Evolutionary conservation across 2,888 invertebrate species (phyloP), one percentile per base, ranked within the genome.

Genomic region (Drosophila multiciliata): DNA sequence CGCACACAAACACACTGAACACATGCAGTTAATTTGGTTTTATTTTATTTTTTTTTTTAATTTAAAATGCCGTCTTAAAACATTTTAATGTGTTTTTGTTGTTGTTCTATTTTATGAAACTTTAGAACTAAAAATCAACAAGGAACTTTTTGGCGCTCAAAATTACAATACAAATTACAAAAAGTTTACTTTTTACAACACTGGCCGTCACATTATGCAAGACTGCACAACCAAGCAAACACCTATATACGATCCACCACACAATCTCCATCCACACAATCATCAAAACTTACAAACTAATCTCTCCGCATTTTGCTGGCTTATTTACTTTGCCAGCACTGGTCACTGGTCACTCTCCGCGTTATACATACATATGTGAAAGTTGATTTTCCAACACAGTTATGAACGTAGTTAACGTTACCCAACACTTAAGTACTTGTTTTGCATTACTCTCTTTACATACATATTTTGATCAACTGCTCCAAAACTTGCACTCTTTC

Each of bases 381-480:
- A 45, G 58, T 54, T 58, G 78, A 60, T 66, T 73, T 57, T 58
- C 64, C 73, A 82, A 52, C 60, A 61, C 64, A 49, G 58, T 66
- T 57, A 20, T 54, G 29, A 50, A 65, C 63, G 54, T 69, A 58
- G 23, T 32, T 54, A 55, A 49, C 64, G 87, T 86, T 80, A 69
- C 67, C 75, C 88, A 85, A 79, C 88, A 83, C 80, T 83, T 84
- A 69, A 66, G 59, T 70, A 61, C 55, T 67, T 50, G 26, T 45
- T 38, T 59, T 55, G 54, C 54, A 71, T 83, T 83, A 75, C 70
- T 75, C 78, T 86, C 68, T 74, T 85, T 85, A 87, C 84, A 89
- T 75, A 80, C 91, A 84, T 83, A 89, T 91, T 91, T 91, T 92
- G 91, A 91, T 92, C 92, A 91, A 89, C 84, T 91, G 91, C 91